Percentiles rank a stretch among this genome's conserved stretches.
phyloP scores from a whole-genome alignment of 2,888 invertebrate genomes.

The Gortyna flavago region DNA sequence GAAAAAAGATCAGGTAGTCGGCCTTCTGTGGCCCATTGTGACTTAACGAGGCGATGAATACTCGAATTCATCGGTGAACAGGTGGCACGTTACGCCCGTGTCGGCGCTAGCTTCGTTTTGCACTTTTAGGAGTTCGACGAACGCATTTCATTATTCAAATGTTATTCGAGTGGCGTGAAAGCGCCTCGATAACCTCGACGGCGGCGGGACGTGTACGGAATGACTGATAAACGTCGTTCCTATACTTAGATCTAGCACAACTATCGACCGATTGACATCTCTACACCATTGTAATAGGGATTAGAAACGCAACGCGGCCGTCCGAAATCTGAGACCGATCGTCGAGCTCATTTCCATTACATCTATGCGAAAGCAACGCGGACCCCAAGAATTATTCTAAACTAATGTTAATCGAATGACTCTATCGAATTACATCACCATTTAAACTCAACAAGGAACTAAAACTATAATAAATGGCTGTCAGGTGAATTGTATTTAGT shows the following conservation, averaged over 20 bases:
- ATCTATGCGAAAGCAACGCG: conserved; percentile 77
- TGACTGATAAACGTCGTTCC: conserved; percentile 79
- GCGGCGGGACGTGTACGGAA: conserved; percentile 81
- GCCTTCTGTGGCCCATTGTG: conserved; percentile 82
- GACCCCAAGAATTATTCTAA: conserved; percentile 71
- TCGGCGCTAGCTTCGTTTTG: conserved; percentile 78
- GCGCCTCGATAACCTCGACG: conserved; percentile 84
- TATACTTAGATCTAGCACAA: conserved; percentile 70
- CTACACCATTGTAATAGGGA: conserved; percentile 72
- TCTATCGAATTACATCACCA: conserved; percentile 75
- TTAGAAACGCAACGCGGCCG: conserved; percentile 68
- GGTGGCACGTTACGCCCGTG: conserved; percentile 77
- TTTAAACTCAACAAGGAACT: conserved; percentile 65
- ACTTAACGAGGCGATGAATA: conserved; percentile 84
- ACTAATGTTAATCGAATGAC: conserved; percentile 76
- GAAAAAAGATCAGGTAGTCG: conserved; percentile 79
- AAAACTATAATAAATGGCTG: conserved; percentile 61
- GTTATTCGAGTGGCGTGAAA: conserved; percentile 87
- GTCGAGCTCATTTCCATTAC: conserved; percentile 76
- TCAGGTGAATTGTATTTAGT: conserved; percentile 70
- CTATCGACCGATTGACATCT: conserved; percentile 71
- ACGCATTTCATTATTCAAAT: conserved; percentile 87
- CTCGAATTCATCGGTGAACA: conserved; percentile 74
- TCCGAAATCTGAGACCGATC: conserved; percentile 68
- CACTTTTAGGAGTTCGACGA: conserved; percentile 86